Evolutionary conservation across 2,797 vertebrate genomes (phyloP).

Genomic region (Takifugu rubripes): DNA sequence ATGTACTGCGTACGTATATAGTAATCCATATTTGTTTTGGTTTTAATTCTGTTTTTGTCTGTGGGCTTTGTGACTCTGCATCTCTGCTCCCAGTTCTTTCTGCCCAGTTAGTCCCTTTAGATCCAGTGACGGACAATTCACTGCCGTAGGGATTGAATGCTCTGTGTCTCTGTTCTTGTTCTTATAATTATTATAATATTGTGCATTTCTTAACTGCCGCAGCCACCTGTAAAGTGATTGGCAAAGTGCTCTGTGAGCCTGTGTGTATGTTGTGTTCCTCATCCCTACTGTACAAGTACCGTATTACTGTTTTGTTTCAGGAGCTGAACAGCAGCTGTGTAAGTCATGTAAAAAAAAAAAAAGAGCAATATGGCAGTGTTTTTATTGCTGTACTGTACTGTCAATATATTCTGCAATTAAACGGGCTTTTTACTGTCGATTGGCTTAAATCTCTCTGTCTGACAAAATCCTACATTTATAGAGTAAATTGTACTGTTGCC

Average conservation of each 20-base stretch:
- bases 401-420: constrained; percentile 77
- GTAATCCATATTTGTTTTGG: constrained; percentile 52
- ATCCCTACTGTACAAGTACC: constrained; percentile 54
- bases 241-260: constrained; percentile 56
- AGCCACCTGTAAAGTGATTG: constrained; percentile 37
- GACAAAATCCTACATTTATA: background rate
- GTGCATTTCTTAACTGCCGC: constrained; percentile 53
- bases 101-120: constrained; percentile 34
- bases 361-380: constrained; percentile 68
- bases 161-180: constrained; percentile 47
- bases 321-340: constrained; percentile 63
- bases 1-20: constrained; percentile 59
- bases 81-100: constrained; percentile 42
- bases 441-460: constrained; percentile 13
- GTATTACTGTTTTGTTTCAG: constrained; percentile 60
- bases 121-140: constrained; percentile 25
- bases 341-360: constrained; percentile 63
- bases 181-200: constrained; percentile 54
- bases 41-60: constrained; percentile 37
- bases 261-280: constrained; percentile 56
- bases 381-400: constrained; percentile 72
- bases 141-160: constrained; percentile 27
- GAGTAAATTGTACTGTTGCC: background rate
- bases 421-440: constrained; percentile 66
- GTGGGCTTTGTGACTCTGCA: constrained; percentile 47